Conservation (phyloP, 2,113 vertebrate species). For the Peromyscus californicus region DNA sequence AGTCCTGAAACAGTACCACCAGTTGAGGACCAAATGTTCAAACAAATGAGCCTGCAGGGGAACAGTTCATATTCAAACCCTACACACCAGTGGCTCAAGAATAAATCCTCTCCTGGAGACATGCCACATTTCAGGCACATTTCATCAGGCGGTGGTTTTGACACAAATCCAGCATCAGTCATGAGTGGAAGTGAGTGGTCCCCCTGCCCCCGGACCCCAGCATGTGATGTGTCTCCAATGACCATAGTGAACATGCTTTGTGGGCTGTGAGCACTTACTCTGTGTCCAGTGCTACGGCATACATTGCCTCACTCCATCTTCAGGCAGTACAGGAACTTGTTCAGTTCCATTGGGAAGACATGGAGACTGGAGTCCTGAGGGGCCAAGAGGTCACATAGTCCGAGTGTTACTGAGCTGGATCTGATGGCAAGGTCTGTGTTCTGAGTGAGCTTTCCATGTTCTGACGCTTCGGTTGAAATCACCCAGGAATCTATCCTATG, state of each 20-base stretch:
- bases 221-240: not conserved
- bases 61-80: not conserved
- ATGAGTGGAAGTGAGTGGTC: not conserved
- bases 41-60: not conserved
- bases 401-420: not conserved
- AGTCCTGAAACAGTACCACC: not conserved
- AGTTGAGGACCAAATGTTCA: not conserved
- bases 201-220: too few species aligned
- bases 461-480: not conserved
- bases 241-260: not conserved
- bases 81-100: not conserved
- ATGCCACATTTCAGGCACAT: not conserved
- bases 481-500: not conserved
- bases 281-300: too few species aligned
- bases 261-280: not conserved
- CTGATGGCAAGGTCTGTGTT: not conserved
- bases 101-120: not conserved
- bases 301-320: not conserved
- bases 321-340: not conserved
- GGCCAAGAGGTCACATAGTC: not conserved
- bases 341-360: not conserved
- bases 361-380: not conserved
- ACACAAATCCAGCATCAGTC: not conserved
- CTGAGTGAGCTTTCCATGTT: not conserved
- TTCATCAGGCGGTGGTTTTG: not conserved